Evolutionary conservation across 2,888 invertebrate genomes (phyloP).

Genomic region (Drosophila glabriapex): DNA sequence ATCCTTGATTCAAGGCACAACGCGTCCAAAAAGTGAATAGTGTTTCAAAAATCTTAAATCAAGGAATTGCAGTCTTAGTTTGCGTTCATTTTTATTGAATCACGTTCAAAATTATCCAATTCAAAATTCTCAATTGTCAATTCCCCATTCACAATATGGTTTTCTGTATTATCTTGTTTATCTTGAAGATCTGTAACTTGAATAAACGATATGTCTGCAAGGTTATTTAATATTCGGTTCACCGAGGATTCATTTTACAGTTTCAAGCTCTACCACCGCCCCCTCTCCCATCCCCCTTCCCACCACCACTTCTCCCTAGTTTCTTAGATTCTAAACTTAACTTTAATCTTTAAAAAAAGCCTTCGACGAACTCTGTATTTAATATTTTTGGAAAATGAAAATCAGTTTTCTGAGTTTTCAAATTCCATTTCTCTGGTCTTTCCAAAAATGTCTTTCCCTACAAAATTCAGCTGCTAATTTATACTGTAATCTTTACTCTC

Average conservation of each 20-base stretch:
- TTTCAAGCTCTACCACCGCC: not conserved
- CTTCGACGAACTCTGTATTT: not conserved
- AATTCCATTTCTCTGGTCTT: not conserved
- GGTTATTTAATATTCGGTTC: not conserved
- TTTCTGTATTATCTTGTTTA: not conserved
- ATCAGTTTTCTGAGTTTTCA: not conserved
- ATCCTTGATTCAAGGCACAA: not conserved
- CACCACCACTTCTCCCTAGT: no score
- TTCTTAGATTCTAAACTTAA: not conserved
- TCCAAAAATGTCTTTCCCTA: not conserved
- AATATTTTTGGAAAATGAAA: not conserved
- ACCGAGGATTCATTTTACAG: not conserved
- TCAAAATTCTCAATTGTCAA: not conserved
- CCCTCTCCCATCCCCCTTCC: accelerated
- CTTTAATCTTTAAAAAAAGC: not conserved
- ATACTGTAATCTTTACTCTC: not conserved
- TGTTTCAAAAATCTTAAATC: not conserved
- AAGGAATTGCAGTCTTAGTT: not conserved
- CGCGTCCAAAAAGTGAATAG: not conserved
- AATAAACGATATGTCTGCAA: not conserved
- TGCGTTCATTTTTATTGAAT: not conserved
- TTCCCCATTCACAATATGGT: no score
- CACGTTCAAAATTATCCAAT: not conserved
- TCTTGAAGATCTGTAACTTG: not conserved
- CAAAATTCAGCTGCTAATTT: not conserved